Evolutionary conservation across 2,797 vertebrate genomes (phyloP).

Genomic region (Chrysolophus pictus): DNA sequence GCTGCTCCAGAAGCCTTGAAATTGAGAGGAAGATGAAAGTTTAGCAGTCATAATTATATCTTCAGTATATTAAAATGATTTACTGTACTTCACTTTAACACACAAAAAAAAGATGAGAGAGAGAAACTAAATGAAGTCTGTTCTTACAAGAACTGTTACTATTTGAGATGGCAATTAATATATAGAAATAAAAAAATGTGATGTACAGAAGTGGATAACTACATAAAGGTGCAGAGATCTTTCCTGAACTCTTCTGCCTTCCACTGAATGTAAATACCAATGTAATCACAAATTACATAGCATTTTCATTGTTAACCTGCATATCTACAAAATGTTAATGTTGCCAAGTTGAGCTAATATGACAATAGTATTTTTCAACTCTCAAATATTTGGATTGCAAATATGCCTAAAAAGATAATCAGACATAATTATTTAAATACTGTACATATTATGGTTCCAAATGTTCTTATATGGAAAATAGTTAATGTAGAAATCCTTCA

Average conservation of each 20-base stretch:
- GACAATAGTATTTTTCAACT: neutral
- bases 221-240: neutral
- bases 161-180: neutral
- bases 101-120: neutral
- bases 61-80: neutral
- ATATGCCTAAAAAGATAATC: neutral
- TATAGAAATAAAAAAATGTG: neutral
- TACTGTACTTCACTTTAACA: neutral
- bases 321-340: neutral
- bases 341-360: neutral
- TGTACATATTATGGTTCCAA: neutral
- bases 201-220: neutral
- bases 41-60: neutral
- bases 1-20: constrained; percentile 89
- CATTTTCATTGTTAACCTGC: neutral
- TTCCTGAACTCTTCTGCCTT: neutral
- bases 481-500: neutral
- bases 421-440: neutral
- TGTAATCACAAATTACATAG: neutral
- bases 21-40: constrained; percentile 64
- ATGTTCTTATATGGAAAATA: neutral
- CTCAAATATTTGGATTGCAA: neutral
- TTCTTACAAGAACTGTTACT: neutral
- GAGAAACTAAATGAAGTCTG: neutral
- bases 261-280: neutral